Conservation (phyloP, 2,113 vertebrate species). For the Miniopterus natalensis region DNA sequence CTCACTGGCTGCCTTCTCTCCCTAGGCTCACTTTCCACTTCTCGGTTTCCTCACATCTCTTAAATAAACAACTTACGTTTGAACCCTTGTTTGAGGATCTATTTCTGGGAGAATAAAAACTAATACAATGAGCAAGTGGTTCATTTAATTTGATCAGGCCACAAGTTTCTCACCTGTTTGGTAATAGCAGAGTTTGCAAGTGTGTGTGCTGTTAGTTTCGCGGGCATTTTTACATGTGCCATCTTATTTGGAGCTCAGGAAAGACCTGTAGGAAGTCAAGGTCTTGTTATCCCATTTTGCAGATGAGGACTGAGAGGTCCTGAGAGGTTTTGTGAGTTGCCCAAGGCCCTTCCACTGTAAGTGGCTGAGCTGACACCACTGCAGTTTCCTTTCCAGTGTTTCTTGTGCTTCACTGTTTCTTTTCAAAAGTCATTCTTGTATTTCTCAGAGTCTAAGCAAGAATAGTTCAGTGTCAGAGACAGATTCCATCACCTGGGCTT, state of each 20-base stretch:
- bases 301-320: not conserved
- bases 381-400: not conserved
- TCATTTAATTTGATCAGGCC: not conserved
- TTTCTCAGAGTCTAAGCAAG: not conserved
- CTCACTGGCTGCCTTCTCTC: not conserved
- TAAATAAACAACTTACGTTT: not conserved
- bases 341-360: not conserved
- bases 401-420: not conserved
- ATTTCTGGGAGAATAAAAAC: not conserved
- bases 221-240: accelerated
- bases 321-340: not conserved
- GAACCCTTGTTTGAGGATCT: not conserved
- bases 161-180: not conserved
- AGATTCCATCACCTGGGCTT: not conserved
- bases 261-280: not conserved
- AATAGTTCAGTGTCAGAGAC: not conserved
- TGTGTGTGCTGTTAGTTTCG: not conserved
- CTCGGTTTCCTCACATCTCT: not conserved
- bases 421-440: not conserved
- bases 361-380: not conserved
- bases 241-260: not conserved
- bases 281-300: not conserved
- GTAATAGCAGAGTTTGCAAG: not conserved
- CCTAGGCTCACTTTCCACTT: not conserved
- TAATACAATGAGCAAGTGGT: not conserved